These are phyloP conservation scores for Dryobotodes eremita DNA, from an alignment of 2,888 invertebrate species.

Conservation along the genomic window DNA sequence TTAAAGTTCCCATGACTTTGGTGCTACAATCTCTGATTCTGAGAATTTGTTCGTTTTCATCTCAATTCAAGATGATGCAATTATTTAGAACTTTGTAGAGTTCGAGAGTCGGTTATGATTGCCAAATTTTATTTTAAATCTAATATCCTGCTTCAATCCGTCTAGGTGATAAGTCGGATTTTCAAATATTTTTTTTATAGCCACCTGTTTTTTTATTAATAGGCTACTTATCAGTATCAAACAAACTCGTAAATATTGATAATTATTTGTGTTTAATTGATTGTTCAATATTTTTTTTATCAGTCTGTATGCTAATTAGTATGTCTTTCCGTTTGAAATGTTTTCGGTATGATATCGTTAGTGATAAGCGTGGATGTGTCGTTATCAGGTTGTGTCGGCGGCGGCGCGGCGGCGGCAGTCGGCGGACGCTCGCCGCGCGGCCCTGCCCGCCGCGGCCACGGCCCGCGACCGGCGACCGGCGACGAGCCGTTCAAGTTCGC, in stretches of 20 bases:
- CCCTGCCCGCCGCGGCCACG: conserved; percentile 47
- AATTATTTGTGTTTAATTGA: conserved; percentile 49
- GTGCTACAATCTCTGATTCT: conserved; percentile 27
- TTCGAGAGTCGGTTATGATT: conserved; percentile 5
- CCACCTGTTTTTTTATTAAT: conserved; percentile 8
- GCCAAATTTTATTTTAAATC: conserved; percentile 20
- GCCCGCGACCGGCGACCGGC: conserved; percentile 26
- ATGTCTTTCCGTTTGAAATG: conserved; percentile 49
- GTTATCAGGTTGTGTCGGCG: conserved; percentile 61
- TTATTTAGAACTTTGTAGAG: conserved; percentile 27
- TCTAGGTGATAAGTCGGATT: not conserved
- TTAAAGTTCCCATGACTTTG: conserved; percentile 30
- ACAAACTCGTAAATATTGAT: conserved; percentile 28
- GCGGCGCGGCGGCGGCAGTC: conserved; percentile 56
- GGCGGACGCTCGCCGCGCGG: conserved; percentile 59
- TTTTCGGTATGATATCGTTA: conserved; percentile 58
- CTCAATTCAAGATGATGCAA: conserved; percentile 44
- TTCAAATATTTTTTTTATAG: conserved; percentile 1
- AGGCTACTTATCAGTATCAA: conserved; percentile 24
- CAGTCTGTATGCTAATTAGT: conserved; percentile 55
- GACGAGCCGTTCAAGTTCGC: conserved; percentile 9
- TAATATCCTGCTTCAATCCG: not conserved
- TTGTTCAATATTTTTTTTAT: conserved; percentile 53
- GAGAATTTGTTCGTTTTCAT: conserved; percentile 44
- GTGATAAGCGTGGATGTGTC: conserved; percentile 61